Percentiles rank a stretch among this genome's conserved stretches.
Evolutionary conservation across 2,888 invertebrate species (phyloP).

Genomic region (Torymus tubicola): DNA sequence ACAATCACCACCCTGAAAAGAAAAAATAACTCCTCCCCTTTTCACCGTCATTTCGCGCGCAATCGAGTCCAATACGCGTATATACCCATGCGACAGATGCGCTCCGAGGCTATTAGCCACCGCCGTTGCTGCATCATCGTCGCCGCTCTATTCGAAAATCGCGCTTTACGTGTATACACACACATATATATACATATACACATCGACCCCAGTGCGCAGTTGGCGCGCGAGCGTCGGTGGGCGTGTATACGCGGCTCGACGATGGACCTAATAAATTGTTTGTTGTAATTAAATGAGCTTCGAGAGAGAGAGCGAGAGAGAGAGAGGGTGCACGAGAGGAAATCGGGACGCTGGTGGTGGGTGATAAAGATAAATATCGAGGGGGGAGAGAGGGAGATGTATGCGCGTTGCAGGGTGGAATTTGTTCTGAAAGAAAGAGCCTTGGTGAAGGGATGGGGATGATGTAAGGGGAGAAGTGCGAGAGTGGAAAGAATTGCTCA

Average conservation of each 20-base stretch:
- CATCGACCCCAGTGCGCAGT: slow-evolving; percentile 61
- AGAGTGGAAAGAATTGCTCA: too few species aligned
- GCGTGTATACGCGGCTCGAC: slow-evolving; percentile 67
- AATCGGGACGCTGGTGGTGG: slow-evolving; percentile 10
- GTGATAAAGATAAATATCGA: slow-evolving; percentile 55
- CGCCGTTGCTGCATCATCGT: slow-evolving; percentile 58
- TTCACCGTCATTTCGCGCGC: slow-evolving; percentile 2
- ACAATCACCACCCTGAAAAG: neutral
- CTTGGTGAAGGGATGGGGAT: neutral
- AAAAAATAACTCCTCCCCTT: neutral
- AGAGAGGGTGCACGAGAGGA: slow-evolving; percentile 24
- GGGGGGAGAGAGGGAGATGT: neutral
- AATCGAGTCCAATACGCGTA: neutral
- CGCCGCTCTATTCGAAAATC: slow-evolving; percentile 54
- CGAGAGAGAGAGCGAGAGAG: slow-evolving; percentile 52
- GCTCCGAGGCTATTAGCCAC: slow-evolving; percentile 40
- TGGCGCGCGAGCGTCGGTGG: slow-evolving; percentile 69
- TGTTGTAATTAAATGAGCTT: slow-evolving; percentile 76
- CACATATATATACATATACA: neutral
- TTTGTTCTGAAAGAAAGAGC: neutral
- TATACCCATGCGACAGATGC: slow-evolving; percentile 50
- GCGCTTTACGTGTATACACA: slow-evolving; percentile 18
- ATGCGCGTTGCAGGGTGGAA: too few species aligned
- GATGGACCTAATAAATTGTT: slow-evolving; percentile 76
- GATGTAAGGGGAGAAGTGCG: neutral